These are phyloP conservation scores for Calyptomena viridis DNA, from an alignment of 2,113 vertebrate genomes.

Conservation along the genomic window DNA sequence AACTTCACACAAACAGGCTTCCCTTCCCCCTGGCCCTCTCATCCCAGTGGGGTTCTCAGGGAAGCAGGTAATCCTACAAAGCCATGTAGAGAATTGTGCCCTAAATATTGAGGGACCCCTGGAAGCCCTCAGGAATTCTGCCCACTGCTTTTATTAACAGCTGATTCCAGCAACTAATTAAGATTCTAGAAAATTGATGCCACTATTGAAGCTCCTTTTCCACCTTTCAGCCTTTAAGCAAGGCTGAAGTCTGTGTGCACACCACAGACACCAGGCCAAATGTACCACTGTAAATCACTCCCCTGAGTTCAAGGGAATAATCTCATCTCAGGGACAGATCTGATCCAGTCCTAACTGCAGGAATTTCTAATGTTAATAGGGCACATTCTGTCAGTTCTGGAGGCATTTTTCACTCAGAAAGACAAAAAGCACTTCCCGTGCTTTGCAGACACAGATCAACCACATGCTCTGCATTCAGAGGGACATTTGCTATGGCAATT, in stretches of 20 bases:
- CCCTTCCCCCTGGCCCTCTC: background rate
- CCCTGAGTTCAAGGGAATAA: conserved; percentile 50
- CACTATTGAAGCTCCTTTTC: background rate
- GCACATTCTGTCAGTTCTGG: background rate
- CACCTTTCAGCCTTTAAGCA: conserved; percentile 3
- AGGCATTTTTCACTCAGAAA: conserved; percentile 10
- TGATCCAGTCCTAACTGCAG: conserved; percentile 2
- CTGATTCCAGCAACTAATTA: background rate
- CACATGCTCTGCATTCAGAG: background rate
- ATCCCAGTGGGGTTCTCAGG: background rate
- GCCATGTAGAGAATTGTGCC: background rate
- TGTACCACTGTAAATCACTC: conserved; percentile 41
- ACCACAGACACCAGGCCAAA: conserved; percentile 26
- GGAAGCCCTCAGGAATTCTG: background rate
- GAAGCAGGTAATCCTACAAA: background rate
- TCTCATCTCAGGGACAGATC: conserved; percentile 46
- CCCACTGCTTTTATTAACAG: background rate
- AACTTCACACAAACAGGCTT: background rate
- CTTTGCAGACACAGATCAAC: background rate
- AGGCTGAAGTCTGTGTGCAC: background rate
- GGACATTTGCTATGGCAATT: background rate
- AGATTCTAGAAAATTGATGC: background rate
- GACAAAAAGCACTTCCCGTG: conserved; percentile 6
- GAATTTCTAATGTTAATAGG: conserved; percentile 43
- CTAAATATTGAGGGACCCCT: background rate